These are phyloP conservation scores for Scaeva pyrastri DNA, from an alignment of 2,888 invertebrate species.

Conservation along the genomic window DNA sequence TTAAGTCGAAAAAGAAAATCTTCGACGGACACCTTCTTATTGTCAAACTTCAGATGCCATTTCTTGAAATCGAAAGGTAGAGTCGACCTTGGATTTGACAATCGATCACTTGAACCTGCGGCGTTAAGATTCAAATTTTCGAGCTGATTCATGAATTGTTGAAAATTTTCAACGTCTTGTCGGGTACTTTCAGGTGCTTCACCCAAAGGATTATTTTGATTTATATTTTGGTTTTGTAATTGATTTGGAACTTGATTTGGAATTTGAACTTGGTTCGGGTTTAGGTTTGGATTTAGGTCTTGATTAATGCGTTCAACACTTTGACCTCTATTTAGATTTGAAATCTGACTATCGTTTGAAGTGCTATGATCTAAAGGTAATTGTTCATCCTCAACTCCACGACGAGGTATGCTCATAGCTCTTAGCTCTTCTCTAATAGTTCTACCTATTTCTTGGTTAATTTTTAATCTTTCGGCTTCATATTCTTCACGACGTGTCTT, in stretches of 20 bases:
- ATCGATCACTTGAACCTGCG: not conserved
- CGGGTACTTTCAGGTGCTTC: constrained; percentile 8
- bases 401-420: constrained; percentile 3
- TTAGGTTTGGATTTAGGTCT: not conserved
- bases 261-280: not conserved
- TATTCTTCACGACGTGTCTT: not conserved
- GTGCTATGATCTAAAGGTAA: too few relatives aligned
- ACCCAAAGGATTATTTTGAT: not conserved
- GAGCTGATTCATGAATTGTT: not conserved
- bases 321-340: not conserved
- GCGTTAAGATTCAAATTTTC: not conserved
- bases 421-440: not conserved
- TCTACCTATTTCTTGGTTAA: not conserved
- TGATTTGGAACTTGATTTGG: not conserved
- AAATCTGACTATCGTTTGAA: too few relatives aligned
- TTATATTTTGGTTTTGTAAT: not conserved
- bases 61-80: not conserved
- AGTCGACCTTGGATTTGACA: not conserved
- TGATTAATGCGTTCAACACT: not conserved
- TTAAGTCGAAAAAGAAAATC: constrained; percentile 13
- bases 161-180: not conserved
- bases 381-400: too few relatives aligned
- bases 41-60: constrained; percentile 6
- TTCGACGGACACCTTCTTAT: not conserved
- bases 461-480: not conserved